phyloP scores from a whole-genome alignment of 2,888 invertebrate genomes.

The Lobophora halterata region DNA sequence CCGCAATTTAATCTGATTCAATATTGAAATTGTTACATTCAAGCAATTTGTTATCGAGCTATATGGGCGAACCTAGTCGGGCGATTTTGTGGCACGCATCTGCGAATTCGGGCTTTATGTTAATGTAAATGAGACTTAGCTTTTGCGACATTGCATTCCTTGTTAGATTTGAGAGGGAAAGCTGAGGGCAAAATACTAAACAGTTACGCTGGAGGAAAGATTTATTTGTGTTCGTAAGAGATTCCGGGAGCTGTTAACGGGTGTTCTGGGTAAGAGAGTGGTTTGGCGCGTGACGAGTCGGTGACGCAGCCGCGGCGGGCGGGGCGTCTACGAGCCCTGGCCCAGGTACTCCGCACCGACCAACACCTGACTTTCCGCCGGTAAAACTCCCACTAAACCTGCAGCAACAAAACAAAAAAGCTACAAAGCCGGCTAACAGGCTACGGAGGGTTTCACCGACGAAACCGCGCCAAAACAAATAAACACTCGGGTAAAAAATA shows the following conservation, averaged over 20 bases:
- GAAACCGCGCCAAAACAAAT: conserved; percentile 58
- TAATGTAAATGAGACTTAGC: conserved; percentile 46
- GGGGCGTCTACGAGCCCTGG: conserved; percentile 67
- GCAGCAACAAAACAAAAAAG: conserved; percentile 78
- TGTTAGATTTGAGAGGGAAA: conserved; percentile 54
- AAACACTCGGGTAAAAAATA: conserved; percentile 47
- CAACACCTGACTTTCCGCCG: conserved; percentile 82
- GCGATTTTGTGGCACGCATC: conserved; percentile 68
- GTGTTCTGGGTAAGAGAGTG: conserved; percentile 61
- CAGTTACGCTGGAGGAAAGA: conserved; percentile 67
- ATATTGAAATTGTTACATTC: conserved; percentile 48
- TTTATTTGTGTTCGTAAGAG: conserved; percentile 72
- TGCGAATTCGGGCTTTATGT: conserved; percentile 60
- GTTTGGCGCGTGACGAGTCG: conserved; percentile 38
- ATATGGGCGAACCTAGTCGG: conserved; percentile 78
- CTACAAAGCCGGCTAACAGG: conserved; percentile 71
- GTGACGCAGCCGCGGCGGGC: conserved; percentile 38
- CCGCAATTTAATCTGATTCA: conserved; percentile 58
- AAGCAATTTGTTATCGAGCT: conserved; percentile 65
- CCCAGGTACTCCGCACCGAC: conserved; percentile 83
- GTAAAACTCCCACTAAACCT: conserved; percentile 84
- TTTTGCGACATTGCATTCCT: conserved; percentile 78
- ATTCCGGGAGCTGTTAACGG: conserved; percentile 71
- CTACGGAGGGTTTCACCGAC: conserved; percentile 53
- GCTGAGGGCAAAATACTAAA: conserved; percentile 68